phyloP scores from a whole-genome alignment of 2,888 invertebrate species.

The Lithodes maja region DNA sequence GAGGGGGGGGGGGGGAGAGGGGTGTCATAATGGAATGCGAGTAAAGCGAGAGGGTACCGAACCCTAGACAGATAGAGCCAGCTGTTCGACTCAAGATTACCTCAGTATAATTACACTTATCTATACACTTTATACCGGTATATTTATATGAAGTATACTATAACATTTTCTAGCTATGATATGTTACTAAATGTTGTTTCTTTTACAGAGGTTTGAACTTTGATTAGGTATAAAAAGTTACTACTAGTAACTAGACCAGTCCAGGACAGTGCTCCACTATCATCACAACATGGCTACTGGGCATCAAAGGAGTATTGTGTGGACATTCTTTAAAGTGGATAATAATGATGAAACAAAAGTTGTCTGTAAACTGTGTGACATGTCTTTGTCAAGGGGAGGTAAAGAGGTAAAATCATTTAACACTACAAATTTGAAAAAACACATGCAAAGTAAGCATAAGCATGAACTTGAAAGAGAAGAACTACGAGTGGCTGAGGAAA shows the following conservation, averaged over 20 bases:
- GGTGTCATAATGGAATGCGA: no score
- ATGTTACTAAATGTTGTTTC: background rate
- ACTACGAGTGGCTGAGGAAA: constrained; percentile 6
- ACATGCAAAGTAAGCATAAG: background rate
- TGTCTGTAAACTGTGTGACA: background rate
- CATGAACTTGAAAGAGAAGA: constrained; percentile 5
- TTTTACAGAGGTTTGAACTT: constrained; percentile 9
- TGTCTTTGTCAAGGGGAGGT: constrained; percentile 4
- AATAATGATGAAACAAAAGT: constrained; percentile 21
- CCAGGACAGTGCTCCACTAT: background rate
- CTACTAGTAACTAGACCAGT: background rate
- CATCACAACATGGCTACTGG: constrained; percentile 17
- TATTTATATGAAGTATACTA: no score
- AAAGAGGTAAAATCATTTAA: constrained; percentile 16
- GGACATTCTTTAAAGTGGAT: background rate
- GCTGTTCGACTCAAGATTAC: no score
- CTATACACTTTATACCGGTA: no score
- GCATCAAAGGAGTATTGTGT: constrained; percentile 11
- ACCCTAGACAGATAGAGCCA: no score
- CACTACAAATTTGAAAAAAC: constrained; percentile 20
- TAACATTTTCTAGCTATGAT: no score
- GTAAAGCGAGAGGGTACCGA: no score
- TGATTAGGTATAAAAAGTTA: background rate
- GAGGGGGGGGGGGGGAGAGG: no score
- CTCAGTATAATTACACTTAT: no score